Base-by-base conservation (phyloP, 2,888 invertebrate genomes). In the Belgica antarctica region DNA sequence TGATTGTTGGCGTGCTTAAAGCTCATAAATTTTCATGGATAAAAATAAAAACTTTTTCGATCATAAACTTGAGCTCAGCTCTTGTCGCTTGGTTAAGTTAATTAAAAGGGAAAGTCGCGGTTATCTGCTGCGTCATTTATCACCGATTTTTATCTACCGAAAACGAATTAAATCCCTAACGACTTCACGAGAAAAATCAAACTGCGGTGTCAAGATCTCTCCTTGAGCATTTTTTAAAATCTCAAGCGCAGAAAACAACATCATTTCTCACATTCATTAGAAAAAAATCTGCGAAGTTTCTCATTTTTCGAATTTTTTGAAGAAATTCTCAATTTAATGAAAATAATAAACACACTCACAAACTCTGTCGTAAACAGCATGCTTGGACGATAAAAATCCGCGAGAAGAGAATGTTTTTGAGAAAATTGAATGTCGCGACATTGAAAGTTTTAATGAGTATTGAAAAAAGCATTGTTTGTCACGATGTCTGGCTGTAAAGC, bases 351-450 rank as follows among this genome's bases (percentile, higher is more conserved):
- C 25, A 59, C 59, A 27, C 25, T n/a, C 25, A 15, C 25, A 59
- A 59, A 52, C 22, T 52, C 22, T 34, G 52, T 25, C 27, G 59
- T 59, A 59, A 59, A 59, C 59, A 59, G n/a, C 59, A 52, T 52
- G 52, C 52, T 22, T 22, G 7, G 8, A 22, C 22, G 52, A 52
- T 52, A 52, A 52, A 22, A 52, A 52, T 52, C 3, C 2, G 41
- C 41, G 41, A 3, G n/a, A 5, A 10, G 41, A 41, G 15, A 41
- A 41, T 10, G 8, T 41, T 41, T n/a, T 5, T 5, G 3, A 2
- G 41, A 41, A 41, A 41, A 41, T 2, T 2, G 3, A 41, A 41
- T 41, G 34, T 12, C 7, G 12, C 41, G n/a, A 41, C 5, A 41
- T 5, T 7, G 41, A 41, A 41, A 41, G 3, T 41, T 41, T 41